Conservation (phyloP, 1,140 invertebrate species). For the Sycophila sp. region DNA sequence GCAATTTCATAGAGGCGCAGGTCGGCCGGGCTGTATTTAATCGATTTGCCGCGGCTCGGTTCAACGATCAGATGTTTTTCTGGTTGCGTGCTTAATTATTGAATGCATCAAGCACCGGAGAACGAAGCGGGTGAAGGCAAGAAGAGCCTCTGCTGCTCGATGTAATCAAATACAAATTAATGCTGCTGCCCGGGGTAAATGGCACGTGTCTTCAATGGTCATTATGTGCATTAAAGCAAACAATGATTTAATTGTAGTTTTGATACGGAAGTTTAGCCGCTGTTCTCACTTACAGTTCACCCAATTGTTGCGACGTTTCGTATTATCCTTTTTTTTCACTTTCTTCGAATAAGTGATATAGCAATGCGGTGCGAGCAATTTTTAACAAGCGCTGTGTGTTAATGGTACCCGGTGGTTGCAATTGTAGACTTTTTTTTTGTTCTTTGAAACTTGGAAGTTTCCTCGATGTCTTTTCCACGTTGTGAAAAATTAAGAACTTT, state of each 20-base stretch:
- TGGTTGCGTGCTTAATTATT: not conserved
- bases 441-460: too few relatives aligned
- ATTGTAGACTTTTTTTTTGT: too few relatives aligned
- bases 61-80: not conserved
- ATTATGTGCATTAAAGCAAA: not conserved
- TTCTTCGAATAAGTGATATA: too few relatives aligned
- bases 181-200: not conserved
- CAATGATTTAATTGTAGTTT: not conserved
- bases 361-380: not conserved
- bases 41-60: not conserved
- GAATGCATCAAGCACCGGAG: not conserved
- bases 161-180: not conserved
- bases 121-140: not conserved
- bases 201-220: too few relatives aligned
- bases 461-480: too few relatives aligned
- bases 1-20: not conserved
- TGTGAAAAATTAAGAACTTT: too few relatives aligned
- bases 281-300: too few relatives aligned
- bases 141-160: not conserved
- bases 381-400: not conserved
- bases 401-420: too few relatives aligned
- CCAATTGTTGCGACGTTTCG: too few relatives aligned
- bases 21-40: not conserved
- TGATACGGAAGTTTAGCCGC: too few relatives aligned
- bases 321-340: too few relatives aligned